Percentiles rank a stretch among this genome's conserved stretches.
Evolutionary conservation across 2,888 invertebrate species (phyloP).

Genomic region (Ophion ventricosus): DNA sequence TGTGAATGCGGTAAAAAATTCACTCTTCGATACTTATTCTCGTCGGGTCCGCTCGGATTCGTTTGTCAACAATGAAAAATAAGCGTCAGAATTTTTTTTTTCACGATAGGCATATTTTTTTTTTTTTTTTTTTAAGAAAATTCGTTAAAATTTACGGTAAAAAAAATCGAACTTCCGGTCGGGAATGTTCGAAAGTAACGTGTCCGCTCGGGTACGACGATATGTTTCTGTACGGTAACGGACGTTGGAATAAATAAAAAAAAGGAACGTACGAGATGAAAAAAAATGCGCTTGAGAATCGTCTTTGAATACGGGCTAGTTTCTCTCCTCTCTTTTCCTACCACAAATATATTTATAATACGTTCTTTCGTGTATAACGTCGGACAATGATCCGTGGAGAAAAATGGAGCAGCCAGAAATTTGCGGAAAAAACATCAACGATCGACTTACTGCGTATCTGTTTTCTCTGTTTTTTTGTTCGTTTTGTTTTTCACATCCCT

Average conservation of each 20-base stretch:
- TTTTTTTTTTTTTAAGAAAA: background rate
- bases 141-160: too few relatives aligned
- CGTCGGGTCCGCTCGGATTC: background rate
- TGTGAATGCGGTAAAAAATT: background rate
- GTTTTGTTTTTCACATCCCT: slow-evolving; percentile 8
- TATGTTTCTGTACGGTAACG: too few relatives aligned
- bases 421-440: slow-evolving; percentile 40
- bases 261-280: too few relatives aligned
- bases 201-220: too few relatives aligned
- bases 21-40: background rate
- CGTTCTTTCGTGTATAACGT: slow-evolving; percentile 18
- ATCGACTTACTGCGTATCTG: slow-evolving; percentile 57
- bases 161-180: background rate
- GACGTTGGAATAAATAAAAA: too few relatives aligned
- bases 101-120: too few relatives aligned
- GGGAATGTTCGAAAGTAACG: background rate
- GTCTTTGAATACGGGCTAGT: background rate
- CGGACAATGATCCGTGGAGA: slow-evolving; percentile 66
- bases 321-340: background rate
- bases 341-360: background rate
- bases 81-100: background rate
- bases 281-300: background rate
- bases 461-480: background rate
- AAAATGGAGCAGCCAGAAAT: slow-evolving; percentile 69
- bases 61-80: background rate